Evolutionary conservation across 2,113 vertebrate genomes (phyloP).

Genomic region (Stercorarius parasiticus): DNA sequence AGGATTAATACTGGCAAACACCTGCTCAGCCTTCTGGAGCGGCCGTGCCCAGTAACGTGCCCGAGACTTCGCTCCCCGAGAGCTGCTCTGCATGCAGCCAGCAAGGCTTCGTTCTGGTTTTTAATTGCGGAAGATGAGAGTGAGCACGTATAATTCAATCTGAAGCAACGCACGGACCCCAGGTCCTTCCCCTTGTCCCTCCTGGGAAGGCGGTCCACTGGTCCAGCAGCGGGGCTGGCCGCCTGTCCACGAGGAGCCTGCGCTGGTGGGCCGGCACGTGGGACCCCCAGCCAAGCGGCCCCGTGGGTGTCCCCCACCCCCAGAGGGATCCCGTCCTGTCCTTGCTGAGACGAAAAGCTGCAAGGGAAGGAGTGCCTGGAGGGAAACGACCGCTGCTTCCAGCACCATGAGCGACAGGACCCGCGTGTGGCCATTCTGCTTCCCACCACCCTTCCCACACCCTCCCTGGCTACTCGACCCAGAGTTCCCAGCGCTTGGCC

Average conservation of each 20-base stretch:
- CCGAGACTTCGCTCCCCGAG: accelerated
- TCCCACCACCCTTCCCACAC: not conserved
- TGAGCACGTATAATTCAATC: accelerated
- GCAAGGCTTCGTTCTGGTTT: not conserved
- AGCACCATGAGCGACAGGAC: not conserved
- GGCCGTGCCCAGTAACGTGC: not conserved
- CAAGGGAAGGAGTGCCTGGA: not conserved
- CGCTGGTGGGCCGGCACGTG: accelerated
- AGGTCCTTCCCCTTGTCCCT: not conserved
- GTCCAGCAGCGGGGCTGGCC: accelerated
- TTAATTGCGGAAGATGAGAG: not conserved
- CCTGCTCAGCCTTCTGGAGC: not conserved
- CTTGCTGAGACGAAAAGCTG: not conserved
- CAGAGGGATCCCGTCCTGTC: accelerated
- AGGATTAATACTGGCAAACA: not conserved
- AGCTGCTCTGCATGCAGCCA: not conserved
- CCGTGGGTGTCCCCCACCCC: not conserved
- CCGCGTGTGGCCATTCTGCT: not conserved
- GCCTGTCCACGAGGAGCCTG: accelerated
- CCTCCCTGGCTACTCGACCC: no score
- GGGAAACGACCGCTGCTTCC: not conserved
- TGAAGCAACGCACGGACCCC: not conserved
- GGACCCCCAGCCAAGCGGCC: not conserved
- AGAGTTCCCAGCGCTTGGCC: not conserved
- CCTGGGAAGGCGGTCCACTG: not conserved